phyloP scores from a whole-genome alignment of 2,113 vertebrate genomes.

The Oreochromis tanganicae region DNA sequence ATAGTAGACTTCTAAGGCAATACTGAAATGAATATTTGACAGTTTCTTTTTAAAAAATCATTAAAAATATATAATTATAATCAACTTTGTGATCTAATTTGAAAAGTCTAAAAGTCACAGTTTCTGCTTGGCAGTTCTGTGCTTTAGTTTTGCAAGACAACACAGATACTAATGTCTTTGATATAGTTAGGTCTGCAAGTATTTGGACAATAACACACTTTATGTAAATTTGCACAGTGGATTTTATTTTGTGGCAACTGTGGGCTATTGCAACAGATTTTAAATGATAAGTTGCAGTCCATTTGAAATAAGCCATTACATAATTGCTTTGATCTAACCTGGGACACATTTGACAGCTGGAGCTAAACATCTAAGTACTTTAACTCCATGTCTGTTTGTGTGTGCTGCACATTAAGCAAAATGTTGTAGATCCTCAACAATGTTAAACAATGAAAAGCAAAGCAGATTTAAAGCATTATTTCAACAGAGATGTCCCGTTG shows the following conservation, averaged over 20 bases:
- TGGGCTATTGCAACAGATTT: neutral
- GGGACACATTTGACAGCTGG: neutral
- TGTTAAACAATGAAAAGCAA: neutral
- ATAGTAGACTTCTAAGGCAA: neutral
- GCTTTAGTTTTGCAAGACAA: neutral
- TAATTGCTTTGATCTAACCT: neutral
- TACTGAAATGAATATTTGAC: neutral
- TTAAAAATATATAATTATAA: neutral
- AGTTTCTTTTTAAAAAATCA: neutral
- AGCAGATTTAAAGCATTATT: slow-evolving; percentile 17
- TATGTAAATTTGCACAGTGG: neutral
- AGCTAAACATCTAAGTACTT: neutral
- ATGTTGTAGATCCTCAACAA: neutral
- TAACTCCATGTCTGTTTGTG: neutral
- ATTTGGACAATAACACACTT: neutral
- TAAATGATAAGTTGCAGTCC: neutral
- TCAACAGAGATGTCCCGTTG: slow-evolving; percentile 13
- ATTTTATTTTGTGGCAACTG: neutral
- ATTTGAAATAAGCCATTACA: neutral
- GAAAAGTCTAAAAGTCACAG: neutral
- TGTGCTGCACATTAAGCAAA: neutral
- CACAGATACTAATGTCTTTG: neutral
- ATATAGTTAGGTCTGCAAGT: neutral
- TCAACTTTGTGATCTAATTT: neutral
- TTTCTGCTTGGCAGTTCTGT: neutral